Base-by-base conservation (phyloP, 2,113 vertebrate species). In the Catharus bicknelli region DNA sequence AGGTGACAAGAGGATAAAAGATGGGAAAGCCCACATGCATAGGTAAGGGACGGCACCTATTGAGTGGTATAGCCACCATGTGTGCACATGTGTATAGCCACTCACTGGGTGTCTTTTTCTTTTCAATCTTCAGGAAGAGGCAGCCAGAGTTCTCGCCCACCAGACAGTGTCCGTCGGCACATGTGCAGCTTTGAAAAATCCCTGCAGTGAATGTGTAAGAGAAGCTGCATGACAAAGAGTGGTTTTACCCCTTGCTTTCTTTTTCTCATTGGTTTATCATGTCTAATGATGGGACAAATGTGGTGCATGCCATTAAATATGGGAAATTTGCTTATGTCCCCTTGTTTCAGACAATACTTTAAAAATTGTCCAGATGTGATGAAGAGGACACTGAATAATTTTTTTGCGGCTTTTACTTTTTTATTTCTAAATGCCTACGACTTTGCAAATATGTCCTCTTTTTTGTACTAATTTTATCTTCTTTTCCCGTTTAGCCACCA, bases 141-240 rank as follows among this genome's bases (percentile, higher is more conserved):
- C 97, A 98, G 97, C 97, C 98, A 98, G 98, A 98, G 68, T 98
- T 98, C 97, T 97, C 98, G 97, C 97, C 97, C 97, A 97, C 96
- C 97, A 98, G 95, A 97, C 97, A 98, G 88, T 98, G 97, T 98
- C 98, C 97, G 97, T 98, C 97, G 98, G 97, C 98, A 97, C 98
- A 98, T 95, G 98, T 98, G 97, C 98, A 98, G 97, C 97, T 98
- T 97, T 98, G 98, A 98, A 98, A 98, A 97, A 83, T 95, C 97
- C 97, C 98, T 98, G 97, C 98, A 98, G 97, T 98, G 98, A 98
- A 98, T 98, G 98, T 98, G 98, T 98, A 98, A 98, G 98, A 98
- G 92, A 97, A 97, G 98, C 97, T 98, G 98, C 97, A 98, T 98
- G 98, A 97, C 94, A 96, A 96, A 94, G 50, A 97, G 97, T 97